Evolutionary conservation across 2,888 invertebrate genomes (phyloP).

Genomic region (Eupeodes luniger): DNA sequence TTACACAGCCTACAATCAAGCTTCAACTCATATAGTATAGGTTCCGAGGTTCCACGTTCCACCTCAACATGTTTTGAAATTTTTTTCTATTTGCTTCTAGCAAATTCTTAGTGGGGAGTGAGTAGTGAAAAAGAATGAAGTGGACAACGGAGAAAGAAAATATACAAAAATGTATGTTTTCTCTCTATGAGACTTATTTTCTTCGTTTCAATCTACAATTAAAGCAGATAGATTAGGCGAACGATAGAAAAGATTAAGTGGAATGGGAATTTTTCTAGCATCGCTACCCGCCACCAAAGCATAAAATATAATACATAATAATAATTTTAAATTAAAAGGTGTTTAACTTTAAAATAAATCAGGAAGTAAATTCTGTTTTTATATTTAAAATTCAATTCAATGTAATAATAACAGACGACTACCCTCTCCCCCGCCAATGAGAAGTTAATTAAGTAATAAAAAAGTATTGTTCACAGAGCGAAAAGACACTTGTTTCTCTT

Average conservation of each 20-base stretch:
- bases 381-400: conserved; percentile 2
- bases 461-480: background rate
- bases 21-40: background rate
- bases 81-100: conserved; percentile 16
- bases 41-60: conserved; percentile 32
- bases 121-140: conserved; percentile 1
- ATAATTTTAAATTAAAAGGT: conserved; percentile 8
- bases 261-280: background rate
- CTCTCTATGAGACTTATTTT: background rate
- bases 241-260: background rate
- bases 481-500: background rate
- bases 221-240: background rate
- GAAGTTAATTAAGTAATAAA: background rate
- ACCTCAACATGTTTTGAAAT: conserved; percentile 20
- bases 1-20: conserved; percentile 14
- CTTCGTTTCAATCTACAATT: background rate
- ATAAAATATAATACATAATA: background rate
- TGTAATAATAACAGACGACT: background rate
- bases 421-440: background rate
- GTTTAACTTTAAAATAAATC: background rate
- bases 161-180: conserved; percentile 2
- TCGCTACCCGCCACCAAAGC: background rate
- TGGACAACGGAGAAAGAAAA: conserved; percentile 18
- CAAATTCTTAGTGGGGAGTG: conserved; percentile 20
- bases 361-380: background rate